These are phyloP conservation scores for Australoheros scitulus DNA, from an alignment of 2,113 vertebrate species.

Conservation along the genomic window DNA sequence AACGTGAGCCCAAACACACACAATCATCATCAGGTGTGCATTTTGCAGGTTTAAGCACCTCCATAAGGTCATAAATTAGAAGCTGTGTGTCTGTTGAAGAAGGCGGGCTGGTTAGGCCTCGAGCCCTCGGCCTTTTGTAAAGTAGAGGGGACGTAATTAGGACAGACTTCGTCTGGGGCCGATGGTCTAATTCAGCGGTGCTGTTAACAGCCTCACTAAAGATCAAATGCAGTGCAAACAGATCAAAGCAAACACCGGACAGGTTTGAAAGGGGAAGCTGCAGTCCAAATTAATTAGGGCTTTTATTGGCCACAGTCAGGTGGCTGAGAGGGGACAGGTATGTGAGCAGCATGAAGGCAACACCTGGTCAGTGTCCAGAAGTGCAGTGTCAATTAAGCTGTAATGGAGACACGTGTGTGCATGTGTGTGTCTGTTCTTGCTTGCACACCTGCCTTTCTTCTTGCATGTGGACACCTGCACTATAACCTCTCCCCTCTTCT, in stretches of 20 bases:
- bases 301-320: conserved; percentile 61
- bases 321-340: conserved; percentile 67
- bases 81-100: conserved; percentile 9
- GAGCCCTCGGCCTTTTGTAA: conserved; percentile 59
- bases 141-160: conserved; percentile 70
- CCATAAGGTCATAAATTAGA: background rate
- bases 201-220: conserved; percentile 77
- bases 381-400: conserved; percentile 56
- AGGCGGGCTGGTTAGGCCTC: conserved; percentile 17
- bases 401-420: conserved; percentile 41
- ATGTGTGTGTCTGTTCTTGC: conserved; percentile 4
- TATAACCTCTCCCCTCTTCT: background rate
- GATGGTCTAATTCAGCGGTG: conserved; percentile 60
- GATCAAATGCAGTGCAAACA: conserved; percentile 73
- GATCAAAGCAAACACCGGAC: conserved; percentile 68
- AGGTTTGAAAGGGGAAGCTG: conserved; percentile 62
- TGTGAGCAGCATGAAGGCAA: conserved; percentile 60
- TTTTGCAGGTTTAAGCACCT: background rate
- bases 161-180: conserved; percentile 63
- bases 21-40: background rate
- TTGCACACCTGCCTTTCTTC: conserved; percentile 45
- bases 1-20: background rate
- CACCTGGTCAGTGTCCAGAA: conserved; percentile 72
- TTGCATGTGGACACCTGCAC: conserved; percentile 30
- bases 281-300: conserved; percentile 69